Conservation (phyloP, 2,113 vertebrate genomes). For the Glaucidium brasilianum region DNA sequence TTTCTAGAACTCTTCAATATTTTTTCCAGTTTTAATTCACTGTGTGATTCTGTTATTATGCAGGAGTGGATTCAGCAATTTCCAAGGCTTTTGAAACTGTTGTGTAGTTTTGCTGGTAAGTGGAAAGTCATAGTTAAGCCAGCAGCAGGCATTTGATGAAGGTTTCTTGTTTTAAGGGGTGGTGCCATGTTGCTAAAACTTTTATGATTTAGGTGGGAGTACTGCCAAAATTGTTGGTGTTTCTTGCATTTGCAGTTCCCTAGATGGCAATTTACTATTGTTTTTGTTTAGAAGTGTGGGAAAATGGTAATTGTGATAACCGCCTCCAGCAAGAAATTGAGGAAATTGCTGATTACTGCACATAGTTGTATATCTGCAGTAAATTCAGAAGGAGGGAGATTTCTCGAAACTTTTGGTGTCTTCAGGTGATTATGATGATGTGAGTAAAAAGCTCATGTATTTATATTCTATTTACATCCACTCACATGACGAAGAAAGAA, state of each 20-base stretch:
- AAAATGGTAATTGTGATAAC: not conserved
- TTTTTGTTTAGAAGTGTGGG: not conserved
- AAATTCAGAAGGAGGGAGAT: not conserved
- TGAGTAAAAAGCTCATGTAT: not conserved
- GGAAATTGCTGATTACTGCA: not conserved
- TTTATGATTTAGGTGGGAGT: not conserved
- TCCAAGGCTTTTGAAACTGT: not conserved
- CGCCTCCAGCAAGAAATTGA: not conserved
- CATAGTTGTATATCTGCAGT: not conserved
- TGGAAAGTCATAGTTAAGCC: not conserved
- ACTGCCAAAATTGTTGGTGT: not conserved
- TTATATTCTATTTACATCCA: not conserved
- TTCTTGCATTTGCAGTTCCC: constrained; percentile 50
- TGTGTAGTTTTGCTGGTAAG: not conserved
- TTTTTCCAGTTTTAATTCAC: not conserved
- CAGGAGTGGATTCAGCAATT: not conserved
- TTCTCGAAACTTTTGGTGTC: not conserved
- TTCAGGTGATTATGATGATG: not conserved
- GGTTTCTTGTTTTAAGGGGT: not conserved
- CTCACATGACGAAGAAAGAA: not conserved
- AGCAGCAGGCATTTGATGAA: not conserved
- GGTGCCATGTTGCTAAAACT: not conserved
- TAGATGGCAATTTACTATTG: constrained; percentile 35
- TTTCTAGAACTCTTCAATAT: not conserved
- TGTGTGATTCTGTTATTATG: not conserved